Conservation (phyloP, 2,888 invertebrate species). For the Deroplatys truncata region DNA sequence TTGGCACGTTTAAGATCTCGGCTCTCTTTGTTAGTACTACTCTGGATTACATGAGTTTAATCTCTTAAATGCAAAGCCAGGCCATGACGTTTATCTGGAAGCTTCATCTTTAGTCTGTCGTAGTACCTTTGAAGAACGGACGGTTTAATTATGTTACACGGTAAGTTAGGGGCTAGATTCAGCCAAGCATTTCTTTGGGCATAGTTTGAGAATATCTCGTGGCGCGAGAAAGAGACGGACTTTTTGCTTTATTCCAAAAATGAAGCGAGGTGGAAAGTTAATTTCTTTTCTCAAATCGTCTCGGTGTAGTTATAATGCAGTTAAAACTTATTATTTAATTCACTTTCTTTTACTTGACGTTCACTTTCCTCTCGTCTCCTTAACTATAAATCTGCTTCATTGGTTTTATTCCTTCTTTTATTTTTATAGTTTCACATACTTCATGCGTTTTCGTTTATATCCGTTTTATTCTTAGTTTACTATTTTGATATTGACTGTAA, state of each 20-base stretch:
- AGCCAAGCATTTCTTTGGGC: neutral
- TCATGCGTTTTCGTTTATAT: too few relatives aligned
- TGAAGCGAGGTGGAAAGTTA: neutral
- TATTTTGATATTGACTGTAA: too few relatives aligned
- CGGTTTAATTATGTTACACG: neutral
- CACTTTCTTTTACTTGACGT: neutral
- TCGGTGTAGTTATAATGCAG: neutral
- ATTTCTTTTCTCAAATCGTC: neutral
- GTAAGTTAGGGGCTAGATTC: neutral
- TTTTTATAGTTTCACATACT: too few relatives aligned
- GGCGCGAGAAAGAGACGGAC: neutral
- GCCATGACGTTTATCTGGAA: neutral
- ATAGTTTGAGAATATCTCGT: neutral
- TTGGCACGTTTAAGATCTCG: too few relatives aligned
- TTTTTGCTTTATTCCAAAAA: neutral
- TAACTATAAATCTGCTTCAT: too few relatives aligned
- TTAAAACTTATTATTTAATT: neutral
- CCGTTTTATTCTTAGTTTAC: too few relatives aligned
- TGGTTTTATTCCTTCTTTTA: too few relatives aligned
- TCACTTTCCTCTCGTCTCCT: neutral
- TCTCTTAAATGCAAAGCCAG: neutral
- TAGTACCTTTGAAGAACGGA: neutral
- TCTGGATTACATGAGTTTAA: neutral
- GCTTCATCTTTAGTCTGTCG: neutral
- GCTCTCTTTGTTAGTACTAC: too few relatives aligned